Evolutionary conservation across 2,888 invertebrate genomes (phyloP), one percentile per base, ranked within the genome.

Genomic region (Apeira syringaria): DNA sequence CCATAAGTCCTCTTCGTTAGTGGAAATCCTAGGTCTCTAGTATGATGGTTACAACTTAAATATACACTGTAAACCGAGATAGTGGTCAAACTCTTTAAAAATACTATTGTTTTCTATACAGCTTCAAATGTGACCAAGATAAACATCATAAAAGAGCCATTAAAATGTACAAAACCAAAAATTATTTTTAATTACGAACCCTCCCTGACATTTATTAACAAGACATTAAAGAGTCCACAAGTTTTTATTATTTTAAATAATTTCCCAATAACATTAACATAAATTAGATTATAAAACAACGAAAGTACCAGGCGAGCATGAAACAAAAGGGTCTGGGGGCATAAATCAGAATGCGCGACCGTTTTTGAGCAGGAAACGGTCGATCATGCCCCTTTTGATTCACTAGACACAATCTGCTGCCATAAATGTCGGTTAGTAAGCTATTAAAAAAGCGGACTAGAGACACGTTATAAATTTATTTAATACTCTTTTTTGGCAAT

Each of bases 291-390:
- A 52, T 67, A 62, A 61, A 60, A 61, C 13, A 20, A 59, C 50
- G 56, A 61, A 58, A 52, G 61, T 53, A 74, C 69, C 68, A 71
- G 72, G 67, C 58, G 48, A 37, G 52, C 69, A 81, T 78, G 74
- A 80, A 79, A 80, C 70, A 68, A 72, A 41, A 47, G 53, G 52
- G 55, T 38, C 45, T 39, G 46, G 53, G 45, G 63, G 67, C 60
- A 76, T 81, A 75, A 80, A 80, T 81, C 79, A 82, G 74, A 79
- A 73, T 56, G 71, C 68, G 75, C 68, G 75, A 73, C 75, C 72
- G 76, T 74, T 77, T 63, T 68, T 68, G 71, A 73, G 64, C 69
- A 85, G 86, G 86, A 85, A 86, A 64, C 82, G 79, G 83, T 87
- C 83, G 80, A 86, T 87, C 86, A 87, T 80, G 73, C 76, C 77